These are phyloP conservation scores for Eulacestoma nigropectus DNA, from an alignment of 2,113 vertebrate genomes.

Conservation along the genomic window DNA sequence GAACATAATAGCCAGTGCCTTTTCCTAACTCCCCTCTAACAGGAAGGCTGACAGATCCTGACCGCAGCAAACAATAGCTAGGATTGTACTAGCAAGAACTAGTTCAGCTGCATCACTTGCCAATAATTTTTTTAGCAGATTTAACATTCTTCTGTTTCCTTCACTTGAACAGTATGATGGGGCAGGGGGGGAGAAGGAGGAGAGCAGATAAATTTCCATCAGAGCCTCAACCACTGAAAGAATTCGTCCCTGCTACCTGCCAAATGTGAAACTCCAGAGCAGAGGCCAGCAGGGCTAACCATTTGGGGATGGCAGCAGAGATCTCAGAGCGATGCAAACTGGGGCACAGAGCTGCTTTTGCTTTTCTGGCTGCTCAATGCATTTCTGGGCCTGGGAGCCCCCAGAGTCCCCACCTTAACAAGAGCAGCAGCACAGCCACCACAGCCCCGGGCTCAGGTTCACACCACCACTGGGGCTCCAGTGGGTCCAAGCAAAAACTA, in stretches of 20 bases:
- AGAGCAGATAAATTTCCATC: conserved; percentile 54
- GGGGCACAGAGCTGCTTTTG: neutral
- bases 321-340: neutral
- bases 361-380: neutral
- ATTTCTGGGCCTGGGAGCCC: neutral
- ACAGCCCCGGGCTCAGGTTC: neutral
- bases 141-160: conserved; percentile 72
- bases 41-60: conserved; percentile 70
- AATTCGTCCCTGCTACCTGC: conserved; percentile 60
- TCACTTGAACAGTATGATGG: conserved; percentile 47
- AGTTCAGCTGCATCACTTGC: conserved; percentile 72
- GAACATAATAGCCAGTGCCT: conserved; percentile 64
- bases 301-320: neutral
- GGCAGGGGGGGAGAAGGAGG: conserved; percentile 4
- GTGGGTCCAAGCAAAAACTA: neutral
- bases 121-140: conserved; percentile 77
- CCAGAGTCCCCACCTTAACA: neutral
- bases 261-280: conserved; percentile 46
- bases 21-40: conserved; percentile 63
- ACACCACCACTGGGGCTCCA: neutral
- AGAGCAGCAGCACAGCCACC: neutral
- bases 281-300: neutral
- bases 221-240: conserved; percentile 40
- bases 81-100: conserved; percentile 75
- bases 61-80: conserved; percentile 76